Evolutionary conservation across 1,140 invertebrate genomes (phyloP).

Genomic region (Hylyphantes graminicola): DNA sequence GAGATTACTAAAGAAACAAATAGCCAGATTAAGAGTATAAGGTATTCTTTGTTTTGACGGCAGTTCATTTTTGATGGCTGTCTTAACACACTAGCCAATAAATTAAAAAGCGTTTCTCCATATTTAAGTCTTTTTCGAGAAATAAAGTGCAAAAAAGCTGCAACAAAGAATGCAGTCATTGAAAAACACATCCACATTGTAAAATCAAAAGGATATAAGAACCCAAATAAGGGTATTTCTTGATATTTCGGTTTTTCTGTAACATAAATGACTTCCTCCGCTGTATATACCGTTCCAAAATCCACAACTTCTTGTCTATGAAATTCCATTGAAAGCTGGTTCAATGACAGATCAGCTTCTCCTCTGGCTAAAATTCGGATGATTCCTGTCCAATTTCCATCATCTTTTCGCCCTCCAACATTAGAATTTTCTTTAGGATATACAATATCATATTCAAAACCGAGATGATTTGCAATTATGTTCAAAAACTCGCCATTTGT

Average conservation of each 20-base stretch:
- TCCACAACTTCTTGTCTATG: constrained; percentile 11
- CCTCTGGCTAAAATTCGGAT: constrained; percentile 11
- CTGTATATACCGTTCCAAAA: neutral
- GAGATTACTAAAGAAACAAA: neutral
- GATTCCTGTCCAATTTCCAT: constrained; percentile 22
- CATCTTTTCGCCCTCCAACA: neutral
- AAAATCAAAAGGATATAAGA: constrained; percentile 3
- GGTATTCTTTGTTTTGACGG: neutral
- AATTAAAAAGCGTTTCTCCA: neutral
- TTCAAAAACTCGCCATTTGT: no score
- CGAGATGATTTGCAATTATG: neutral
- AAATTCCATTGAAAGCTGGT: neutral
- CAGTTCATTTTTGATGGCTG: neutral
- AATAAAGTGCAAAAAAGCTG: neutral
- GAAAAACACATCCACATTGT: neutral
- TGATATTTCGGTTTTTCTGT: neutral
- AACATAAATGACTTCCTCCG: constrained; percentile 11
- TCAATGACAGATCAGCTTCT: constrained; percentile 20
- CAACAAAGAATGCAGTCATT: neutral
- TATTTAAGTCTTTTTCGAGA: neutral
- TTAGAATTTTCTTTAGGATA: neutral
- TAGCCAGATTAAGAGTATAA: neutral
- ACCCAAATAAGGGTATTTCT: neutral
- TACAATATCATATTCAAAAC: constrained; percentile 4
- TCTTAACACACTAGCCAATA: neutral